Evolutionary conservation across 92 coral and sea anemone species (phyloP).

Genomic region (Siderastrea siderea): DNA sequence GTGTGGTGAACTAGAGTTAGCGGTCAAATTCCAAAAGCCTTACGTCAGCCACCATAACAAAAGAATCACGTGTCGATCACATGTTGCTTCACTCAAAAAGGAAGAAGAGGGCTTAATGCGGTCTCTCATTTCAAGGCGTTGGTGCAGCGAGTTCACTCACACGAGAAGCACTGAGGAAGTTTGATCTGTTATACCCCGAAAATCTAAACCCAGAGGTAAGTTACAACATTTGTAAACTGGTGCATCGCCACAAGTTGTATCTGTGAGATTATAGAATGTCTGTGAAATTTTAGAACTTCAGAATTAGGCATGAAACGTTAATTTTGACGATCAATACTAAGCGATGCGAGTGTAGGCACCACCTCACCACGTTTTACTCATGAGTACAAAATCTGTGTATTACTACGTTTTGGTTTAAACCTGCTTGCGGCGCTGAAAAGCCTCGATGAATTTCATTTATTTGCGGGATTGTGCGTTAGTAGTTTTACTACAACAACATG

Average conservation of each 20-base stretch:
- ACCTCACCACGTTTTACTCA: not conserved
- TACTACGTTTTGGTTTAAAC: not conserved
- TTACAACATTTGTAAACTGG: not conserved
- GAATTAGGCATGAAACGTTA: not conserved
- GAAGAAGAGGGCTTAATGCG: not conserved
- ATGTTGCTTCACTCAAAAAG: not conserved
- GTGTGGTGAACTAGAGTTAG: not conserved
- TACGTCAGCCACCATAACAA: conserved; percentile 14
- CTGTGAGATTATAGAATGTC: no score
- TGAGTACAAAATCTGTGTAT: not conserved
- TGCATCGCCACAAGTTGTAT: not conserved
- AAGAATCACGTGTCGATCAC: conserved; percentile 13
- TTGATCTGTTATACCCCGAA: not conserved
- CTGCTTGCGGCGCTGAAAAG: not conserved
- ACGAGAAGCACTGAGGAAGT: not conserved
- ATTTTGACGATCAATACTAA: not conserved
- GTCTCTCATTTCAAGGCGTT: conserved; percentile 36
- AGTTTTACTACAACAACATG: not conserved
- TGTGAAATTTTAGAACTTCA: no score
- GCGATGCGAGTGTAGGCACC: not conserved
- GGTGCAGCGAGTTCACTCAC: not conserved
- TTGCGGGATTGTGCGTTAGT: no score
- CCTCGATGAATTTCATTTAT: not conserved
- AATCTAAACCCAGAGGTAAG: conserved; percentile 1
- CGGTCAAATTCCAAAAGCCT: not conserved